A percentile compares a stretch with the other conserved stretches of the same genome.
phyloP scores from a whole-genome alignment of 1,140 invertebrate species.

The Pseudomyrmex cubaensis region DNA sequence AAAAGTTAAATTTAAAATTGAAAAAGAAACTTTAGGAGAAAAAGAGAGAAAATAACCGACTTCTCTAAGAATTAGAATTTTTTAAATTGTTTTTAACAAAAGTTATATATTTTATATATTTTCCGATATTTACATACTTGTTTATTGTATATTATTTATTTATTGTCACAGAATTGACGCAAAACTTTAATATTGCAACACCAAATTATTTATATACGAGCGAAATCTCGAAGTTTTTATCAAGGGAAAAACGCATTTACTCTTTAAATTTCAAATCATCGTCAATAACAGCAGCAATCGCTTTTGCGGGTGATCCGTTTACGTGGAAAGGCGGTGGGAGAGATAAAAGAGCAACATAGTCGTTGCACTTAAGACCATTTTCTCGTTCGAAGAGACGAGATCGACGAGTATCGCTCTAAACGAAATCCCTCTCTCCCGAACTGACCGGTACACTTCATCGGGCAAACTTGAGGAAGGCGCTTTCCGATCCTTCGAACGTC shows the following conservation, averaged over 20 bases:
- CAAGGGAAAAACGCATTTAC: not conserved
- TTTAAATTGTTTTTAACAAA: no score
- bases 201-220: not conserved
- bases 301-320: conserved; percentile 8
- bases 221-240: not conserved
- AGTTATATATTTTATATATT: no score
- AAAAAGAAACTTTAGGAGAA: no score
- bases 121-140: no score
- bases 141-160: no score
- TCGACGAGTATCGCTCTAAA: conserved; percentile 34
- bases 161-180: not conserved
- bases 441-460: conserved; percentile 40
- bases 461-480: conserved; percentile 20
- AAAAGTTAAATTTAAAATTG: no score
- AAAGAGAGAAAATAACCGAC: not conserved
- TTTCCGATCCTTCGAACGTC: conserved; percentile 44
- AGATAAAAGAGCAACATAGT: conserved; percentile 34
- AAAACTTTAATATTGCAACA: not conserved
- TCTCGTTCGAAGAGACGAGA: conserved; percentile 40
- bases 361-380: conserved; percentile 49
- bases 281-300: not conserved
- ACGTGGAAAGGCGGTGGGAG: not conserved
- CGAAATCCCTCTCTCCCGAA: not conserved
- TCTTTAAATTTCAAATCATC: conserved; percentile 18
- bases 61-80: not conserved